These are phyloP conservation scores for Mythimna pallens DNA, from an alignment of 2,888 invertebrate genomes.

Conservation along the genomic window DNA sequence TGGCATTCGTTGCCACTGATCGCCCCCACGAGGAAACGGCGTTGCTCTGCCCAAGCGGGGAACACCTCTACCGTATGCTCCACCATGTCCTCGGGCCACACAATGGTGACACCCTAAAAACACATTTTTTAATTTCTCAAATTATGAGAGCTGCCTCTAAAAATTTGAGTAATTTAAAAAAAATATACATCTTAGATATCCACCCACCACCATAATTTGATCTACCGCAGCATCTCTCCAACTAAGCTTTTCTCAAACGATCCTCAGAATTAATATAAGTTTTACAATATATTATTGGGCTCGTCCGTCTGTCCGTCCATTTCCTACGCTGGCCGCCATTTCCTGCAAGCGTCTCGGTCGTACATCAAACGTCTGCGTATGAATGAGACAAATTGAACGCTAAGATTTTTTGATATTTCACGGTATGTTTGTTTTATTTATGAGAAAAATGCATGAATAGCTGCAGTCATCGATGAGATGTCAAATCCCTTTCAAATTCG, in stretches of 20 bases:
- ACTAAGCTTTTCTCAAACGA: background rate
- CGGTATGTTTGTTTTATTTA: too few relatives aligned
- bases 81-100: too few relatives aligned
- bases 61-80: too few relatives aligned
- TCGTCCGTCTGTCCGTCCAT: conserved; percentile 56
- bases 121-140: too few relatives aligned
- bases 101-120: too few relatives aligned
- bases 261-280: conserved; percentile 49
- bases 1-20: too few relatives aligned
- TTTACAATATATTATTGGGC: conserved; percentile 59
- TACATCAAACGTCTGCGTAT: conserved; percentile 45
- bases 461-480: background rate
- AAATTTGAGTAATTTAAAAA: too few relatives aligned
- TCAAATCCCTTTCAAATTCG: too few relatives aligned
- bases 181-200: background rate
- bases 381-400: conserved; percentile 23
- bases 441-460: background rate
- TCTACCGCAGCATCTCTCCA: background rate
- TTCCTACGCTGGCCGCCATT: conserved; percentile 59
- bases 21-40: too few relatives aligned
- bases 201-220: background rate
- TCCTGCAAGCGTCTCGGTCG: conserved; percentile 60
- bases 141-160: too few relatives aligned
- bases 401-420: background rate
- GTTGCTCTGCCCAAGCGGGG: too few relatives aligned